A percentile compares a stretch with the other conserved stretches of the same genome.
Conservation (phyloP, 92 coral and sea anemone species). For the Montipora capitata region DNA sequence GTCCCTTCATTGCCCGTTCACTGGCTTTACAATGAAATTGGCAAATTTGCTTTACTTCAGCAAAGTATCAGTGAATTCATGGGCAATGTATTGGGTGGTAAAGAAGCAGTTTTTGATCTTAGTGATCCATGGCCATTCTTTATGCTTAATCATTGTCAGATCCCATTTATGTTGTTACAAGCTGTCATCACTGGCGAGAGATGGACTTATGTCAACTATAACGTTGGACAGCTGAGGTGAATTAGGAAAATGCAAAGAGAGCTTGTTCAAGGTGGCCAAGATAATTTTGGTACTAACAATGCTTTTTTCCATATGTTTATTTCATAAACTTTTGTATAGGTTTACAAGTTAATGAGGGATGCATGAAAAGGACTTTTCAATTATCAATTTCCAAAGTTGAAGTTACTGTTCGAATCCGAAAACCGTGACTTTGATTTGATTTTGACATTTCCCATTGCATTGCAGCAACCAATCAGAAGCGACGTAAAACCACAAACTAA, state of each 20-base stretch:
- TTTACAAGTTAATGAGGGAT: no score
- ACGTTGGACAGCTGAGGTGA: constrained; percentile 39
- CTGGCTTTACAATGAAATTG: constrained; percentile 66
- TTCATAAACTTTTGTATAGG: no score
- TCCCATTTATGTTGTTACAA: constrained; percentile 31
- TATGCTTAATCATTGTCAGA: constrained; percentile 45
- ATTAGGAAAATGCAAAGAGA: background rate
- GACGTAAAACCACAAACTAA: no score
- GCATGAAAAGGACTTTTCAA: no score
- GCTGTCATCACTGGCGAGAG: constrained; percentile 29
- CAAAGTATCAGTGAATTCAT: constrained; percentile 51
- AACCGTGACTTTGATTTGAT: no score
- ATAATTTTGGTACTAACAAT: no score
- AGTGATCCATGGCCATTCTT: constrained; percentile 71
- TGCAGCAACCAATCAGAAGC: no score
- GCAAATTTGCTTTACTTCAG: constrained; percentile 43
- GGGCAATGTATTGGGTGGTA: constrained; percentile 28
- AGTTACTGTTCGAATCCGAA: no score
- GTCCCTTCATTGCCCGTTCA: constrained; percentile 19
- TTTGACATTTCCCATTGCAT: no score
- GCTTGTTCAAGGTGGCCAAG: no score
- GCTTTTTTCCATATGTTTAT: no score
- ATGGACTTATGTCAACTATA: constrained; percentile 37
- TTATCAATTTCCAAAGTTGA: no score
- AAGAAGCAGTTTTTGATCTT: constrained; percentile 65